Conservation (phyloP, 2,113 vertebrate genomes). For the Cheilinus undulatus region DNA sequence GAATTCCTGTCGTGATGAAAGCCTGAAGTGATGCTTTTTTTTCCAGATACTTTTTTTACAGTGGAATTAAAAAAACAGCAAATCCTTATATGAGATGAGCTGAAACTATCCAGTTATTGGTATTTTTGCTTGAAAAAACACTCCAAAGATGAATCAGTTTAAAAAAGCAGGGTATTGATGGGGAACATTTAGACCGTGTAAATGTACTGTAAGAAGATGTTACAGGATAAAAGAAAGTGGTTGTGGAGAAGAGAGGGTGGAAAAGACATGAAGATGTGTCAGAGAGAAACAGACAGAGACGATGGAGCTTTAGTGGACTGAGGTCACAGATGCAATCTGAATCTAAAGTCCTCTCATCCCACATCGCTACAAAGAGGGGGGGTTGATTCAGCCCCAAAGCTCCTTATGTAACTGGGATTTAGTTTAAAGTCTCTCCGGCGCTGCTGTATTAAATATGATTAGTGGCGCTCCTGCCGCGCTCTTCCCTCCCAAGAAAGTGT, state of each 20-base stretch:
- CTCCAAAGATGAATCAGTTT: background rate
- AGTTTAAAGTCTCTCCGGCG: constrained; percentile 73
- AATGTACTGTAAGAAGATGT: constrained; percentile 13
- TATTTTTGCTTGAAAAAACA: background rate
- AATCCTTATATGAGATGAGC: background rate
- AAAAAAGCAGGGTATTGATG: background rate
- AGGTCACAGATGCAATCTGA: constrained; percentile 77
- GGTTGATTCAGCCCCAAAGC: constrained; percentile 72
- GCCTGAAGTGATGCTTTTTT: background rate
- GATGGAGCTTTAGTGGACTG: constrained; percentile 66
- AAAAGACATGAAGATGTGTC: constrained; percentile 33
- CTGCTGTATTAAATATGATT: constrained; percentile 83
- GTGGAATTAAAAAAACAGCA: background rate
- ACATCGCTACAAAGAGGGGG: constrained; percentile 61
- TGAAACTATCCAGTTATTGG: background rate
- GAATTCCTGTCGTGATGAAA: background rate
- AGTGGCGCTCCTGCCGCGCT: constrained; percentile 67
- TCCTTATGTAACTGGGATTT: constrained; percentile 81
- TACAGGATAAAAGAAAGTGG: constrained; percentile 28
- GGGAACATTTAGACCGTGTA: background rate
- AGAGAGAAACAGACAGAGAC: constrained; percentile 43
- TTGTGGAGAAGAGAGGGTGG: background rate
- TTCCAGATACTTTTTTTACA: too few species aligned
- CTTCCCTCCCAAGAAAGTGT: constrained; percentile 65
- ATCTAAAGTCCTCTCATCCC: constrained; percentile 74